A percentile compares a stretch with the other conserved stretches of the same genome.
Evolutionary conservation across 2,797 vertebrate species (phyloP).

Genomic region (Vespertilio murinus): DNA sequence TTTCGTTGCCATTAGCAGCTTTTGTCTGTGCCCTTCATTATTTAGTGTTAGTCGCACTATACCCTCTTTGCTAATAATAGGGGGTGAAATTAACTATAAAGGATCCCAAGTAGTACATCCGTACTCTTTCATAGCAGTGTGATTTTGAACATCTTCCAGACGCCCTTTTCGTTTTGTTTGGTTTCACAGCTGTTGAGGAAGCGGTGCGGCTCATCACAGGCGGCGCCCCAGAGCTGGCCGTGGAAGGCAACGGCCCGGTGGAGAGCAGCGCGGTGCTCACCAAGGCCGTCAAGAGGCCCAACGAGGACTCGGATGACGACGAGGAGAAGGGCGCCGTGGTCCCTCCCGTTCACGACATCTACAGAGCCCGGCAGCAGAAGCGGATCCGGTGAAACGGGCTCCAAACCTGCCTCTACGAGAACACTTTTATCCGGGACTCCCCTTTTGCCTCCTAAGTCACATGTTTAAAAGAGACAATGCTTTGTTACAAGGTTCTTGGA

Average conservation of each 20-base stretch:
- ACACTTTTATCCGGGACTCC: conserved; percentile 74
- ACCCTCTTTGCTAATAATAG: background rate
- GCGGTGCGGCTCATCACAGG: conserved; percentile 96
- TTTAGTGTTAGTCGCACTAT: background rate
- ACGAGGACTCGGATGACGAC: conserved; percentile 97
- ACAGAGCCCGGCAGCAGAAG: conserved; percentile 97
- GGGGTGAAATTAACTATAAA: background rate
- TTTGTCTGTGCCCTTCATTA: background rate
- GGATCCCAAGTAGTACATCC: background rate
- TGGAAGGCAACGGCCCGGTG: conserved; percentile 95
- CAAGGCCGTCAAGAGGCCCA: conserved; percentile 96
- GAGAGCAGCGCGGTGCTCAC: conserved; percentile 91
- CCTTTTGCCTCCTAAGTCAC: conserved; percentile 81
- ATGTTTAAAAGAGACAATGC: conserved; percentile 83
- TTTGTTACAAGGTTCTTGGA: conserved; percentile 83
- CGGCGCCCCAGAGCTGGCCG: conserved; percentile 89
- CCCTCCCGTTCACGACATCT: conserved; percentile 97
- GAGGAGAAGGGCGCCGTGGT: conserved; percentile 97
- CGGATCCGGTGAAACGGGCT: conserved; percentile 92
- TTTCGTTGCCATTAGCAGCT: background rate
- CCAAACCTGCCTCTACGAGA: conserved; percentile 27
- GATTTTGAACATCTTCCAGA: background rate
- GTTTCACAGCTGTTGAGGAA: conserved; percentile 93
- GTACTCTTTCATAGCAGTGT: background rate
- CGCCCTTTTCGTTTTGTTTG: background rate